Evolutionary conservation across 1,140 invertebrate species (phyloP).

Genomic region (Penaeus chinensis): DNA sequence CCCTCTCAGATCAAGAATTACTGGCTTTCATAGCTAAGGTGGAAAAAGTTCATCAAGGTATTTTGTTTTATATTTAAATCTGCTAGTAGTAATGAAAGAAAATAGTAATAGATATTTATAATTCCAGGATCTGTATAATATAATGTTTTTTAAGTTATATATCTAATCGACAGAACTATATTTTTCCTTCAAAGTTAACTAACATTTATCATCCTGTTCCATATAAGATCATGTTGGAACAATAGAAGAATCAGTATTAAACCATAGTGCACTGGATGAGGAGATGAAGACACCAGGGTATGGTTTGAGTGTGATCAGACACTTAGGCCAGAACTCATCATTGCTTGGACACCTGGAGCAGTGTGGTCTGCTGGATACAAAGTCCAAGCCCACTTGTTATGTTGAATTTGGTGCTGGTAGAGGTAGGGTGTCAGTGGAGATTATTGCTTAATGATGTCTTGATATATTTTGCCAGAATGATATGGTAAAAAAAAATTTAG

Average conservation of each 20-base stretch:
- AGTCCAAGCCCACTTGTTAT: slow-evolving; percentile 22
- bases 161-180: background rate
- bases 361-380: slow-evolving; percentile 18
- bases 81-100: background rate
- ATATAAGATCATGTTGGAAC: slow-evolving; percentile 21
- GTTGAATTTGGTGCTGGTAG: slow-evolving; percentile 48
- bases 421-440: background rate
- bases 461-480: too few relatives aligned
- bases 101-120: too few relatives aligned
- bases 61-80: background rate
- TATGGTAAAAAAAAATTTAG: too few relatives aligned
- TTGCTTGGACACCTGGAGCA: slow-evolving; percentile 24
- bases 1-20: slow-evolving; percentile 24
- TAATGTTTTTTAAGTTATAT: background rate
- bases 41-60: slow-evolving; percentile 39
- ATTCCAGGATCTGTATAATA: too few relatives aligned
- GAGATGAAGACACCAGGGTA: slow-evolving; percentile 14
- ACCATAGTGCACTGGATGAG: slow-evolving; percentile 10
- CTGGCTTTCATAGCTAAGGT: slow-evolving; percentile 37
- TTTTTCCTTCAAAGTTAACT: background rate
- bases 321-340: slow-evolving; percentile 36
- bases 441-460: too few relatives aligned
- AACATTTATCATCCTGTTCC: background rate
- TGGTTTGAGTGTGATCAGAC: slow-evolving; percentile 26
- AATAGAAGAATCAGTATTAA: slow-evolving; percentile 27